These are phyloP conservation scores for Octopus bimaculoides DNA, from an alignment of 1,140 invertebrate genomes.

Conservation along the genomic window DNA sequence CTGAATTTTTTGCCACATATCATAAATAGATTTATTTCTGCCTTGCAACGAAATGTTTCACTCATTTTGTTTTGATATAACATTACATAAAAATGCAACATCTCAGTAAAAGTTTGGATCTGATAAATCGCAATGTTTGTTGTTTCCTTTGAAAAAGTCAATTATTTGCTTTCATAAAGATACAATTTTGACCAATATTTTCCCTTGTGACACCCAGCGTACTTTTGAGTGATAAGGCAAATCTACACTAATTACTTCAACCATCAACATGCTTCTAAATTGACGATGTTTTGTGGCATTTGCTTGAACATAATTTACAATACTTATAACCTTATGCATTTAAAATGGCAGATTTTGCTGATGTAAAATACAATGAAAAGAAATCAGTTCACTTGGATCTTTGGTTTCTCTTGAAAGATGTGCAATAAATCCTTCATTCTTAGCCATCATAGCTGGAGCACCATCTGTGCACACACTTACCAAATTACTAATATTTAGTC, in stretches of 20 bases:
- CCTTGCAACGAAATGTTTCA: background rate
- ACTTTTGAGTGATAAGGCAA: background rate
- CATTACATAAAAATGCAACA: background rate
- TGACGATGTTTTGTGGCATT: background rate
- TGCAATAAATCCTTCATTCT: too few relatives aligned
- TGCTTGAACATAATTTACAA: background rate
- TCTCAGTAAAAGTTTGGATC: too few relatives aligned
- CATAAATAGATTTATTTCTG: background rate
- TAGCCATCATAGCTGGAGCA: background rate
- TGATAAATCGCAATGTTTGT: too few relatives aligned
- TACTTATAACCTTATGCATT: background rate
- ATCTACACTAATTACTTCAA: slow-evolving; percentile 1
- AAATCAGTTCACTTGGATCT: slow-evolving; percentile 1
- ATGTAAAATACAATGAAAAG: slow-evolving; percentile 3
- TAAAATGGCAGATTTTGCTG: slow-evolving; percentile 2
- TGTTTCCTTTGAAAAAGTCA: too few relatives aligned
- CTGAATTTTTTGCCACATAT: background rate
- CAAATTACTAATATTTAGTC: too few relatives aligned
- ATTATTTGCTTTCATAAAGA: too few relatives aligned
- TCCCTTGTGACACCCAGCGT: background rate
- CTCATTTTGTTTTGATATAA: background rate
- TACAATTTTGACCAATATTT: background rate
- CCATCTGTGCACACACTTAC: background rate
- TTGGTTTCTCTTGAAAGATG: background rate
- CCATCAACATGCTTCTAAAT: background rate